These are phyloP conservation scores for Mus pahari DNA, from an alignment of 2,113 vertebrate genomes.

Conservation along the genomic window DNA sequence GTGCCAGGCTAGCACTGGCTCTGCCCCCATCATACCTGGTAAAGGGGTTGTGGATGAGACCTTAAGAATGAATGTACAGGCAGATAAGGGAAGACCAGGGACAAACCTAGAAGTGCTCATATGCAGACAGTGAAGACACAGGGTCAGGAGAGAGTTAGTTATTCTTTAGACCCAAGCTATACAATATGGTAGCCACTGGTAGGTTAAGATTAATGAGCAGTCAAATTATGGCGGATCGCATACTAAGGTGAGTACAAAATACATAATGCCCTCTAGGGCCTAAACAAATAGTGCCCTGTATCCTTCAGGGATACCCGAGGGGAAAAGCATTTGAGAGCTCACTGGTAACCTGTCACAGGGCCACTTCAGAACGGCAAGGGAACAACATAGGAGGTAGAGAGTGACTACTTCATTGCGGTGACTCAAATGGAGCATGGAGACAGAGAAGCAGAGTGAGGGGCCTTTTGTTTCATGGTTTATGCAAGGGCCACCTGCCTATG, in stretches of 20 bases:
- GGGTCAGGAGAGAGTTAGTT: not conserved
- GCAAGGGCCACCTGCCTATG: not conserved
- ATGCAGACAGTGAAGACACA: not conserved
- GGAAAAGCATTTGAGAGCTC: not conserved
- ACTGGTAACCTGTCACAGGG: not conserved
- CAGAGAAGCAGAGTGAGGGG: not conserved
- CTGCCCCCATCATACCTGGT: not conserved
- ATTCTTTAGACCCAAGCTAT: accelerated
- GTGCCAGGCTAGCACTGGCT: too few relatives aligned
- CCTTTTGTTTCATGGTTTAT: not conserved
- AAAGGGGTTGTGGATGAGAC: not conserved
- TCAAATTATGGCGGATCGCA: not conserved
- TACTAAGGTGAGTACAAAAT: not conserved
- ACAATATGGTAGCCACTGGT: not conserved
- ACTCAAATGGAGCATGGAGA: not conserved
- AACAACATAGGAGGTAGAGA: not conserved
- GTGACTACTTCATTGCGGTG: not conserved
- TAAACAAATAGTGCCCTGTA: not conserved
- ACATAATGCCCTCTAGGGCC: not conserved
- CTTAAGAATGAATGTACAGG: not conserved
- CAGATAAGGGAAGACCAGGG: not conserved
- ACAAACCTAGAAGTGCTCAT: not conserved
- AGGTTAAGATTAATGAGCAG: not conserved
- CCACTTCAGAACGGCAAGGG: too few relatives aligned
- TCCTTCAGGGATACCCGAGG: not conserved